These are phyloP conservation scores for Harpagifer antarcticus DNA, from an alignment of 2,797 vertebrate genomes.

Conservation along the genomic window DNA sequence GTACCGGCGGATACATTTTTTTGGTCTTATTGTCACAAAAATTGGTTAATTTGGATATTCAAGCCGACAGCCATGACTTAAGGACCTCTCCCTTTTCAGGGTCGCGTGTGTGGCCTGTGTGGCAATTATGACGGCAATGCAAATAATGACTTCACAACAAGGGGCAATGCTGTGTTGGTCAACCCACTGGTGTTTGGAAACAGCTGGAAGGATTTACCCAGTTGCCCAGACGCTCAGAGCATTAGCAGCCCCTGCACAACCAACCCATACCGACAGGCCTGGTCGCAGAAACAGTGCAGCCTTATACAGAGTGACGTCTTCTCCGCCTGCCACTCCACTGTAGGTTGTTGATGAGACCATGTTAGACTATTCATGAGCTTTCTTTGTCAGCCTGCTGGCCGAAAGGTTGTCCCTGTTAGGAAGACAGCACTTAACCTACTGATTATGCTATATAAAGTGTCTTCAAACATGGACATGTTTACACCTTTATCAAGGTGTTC, in stretches of 20 bases:
- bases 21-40: background rate
- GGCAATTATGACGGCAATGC: constrained; percentile 87
- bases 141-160: constrained; percentile 89
- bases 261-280: constrained; percentile 86
- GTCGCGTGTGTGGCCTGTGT: constrained; percentile 88
- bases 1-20: constrained; percentile 62
- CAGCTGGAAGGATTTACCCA: constrained; percentile 89
- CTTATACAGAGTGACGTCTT: constrained; percentile 85
- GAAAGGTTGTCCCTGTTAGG: background rate
- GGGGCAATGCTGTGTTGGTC: constrained; percentile 82
- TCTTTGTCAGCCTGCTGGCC: background rate
- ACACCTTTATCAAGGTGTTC: background rate
- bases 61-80: background rate
- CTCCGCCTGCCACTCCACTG: constrained; percentile 83
- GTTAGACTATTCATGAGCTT: background rate
- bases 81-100: constrained; percentile 69
- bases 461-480: background rate
- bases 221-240: constrained; percentile 80
- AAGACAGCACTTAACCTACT: background rate
- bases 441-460: background rate
- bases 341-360: constrained; percentile 50
- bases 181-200: constrained; percentile 87
- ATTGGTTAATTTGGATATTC: background rate
- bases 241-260: constrained; percentile 75
- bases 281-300: constrained; percentile 88